Base-by-base conservation (phyloP, 2,113 vertebrate species). In the Chloropsis hardwickii region DNA sequence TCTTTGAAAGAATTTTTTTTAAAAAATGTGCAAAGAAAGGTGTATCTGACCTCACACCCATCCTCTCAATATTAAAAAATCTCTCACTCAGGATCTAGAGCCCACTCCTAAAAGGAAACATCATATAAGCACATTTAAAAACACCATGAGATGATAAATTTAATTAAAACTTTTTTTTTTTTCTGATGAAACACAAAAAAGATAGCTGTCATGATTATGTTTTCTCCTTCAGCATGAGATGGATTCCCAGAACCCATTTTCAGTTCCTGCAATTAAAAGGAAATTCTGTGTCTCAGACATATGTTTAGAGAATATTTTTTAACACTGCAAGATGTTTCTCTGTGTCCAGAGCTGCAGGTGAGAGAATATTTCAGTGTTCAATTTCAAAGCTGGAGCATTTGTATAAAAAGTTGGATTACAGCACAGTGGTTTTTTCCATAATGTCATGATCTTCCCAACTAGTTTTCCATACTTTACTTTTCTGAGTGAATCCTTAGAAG, bases 121-220 rank as follows among this genome's bases (percentile, higher is more conserved):
- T 20, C 16, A 31, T 24, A 62, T 2, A 54, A 4, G 1, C 2
- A 3, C 5, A 54, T 62, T 58, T 64, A 21, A 44, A 72, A 67
- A n/a, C 9, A 69, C 4, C 2, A 23, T 5, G 9, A 70, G 11
- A 73, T 17, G 0, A 80, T 37, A 60, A 62, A 72, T 29, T 44
- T 66, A 51, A 61, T 92, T 35, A 71, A 53, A 71, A 14, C 0
- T 14, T 28, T 14, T 47, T 27, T 45, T 51, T 25, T 11, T 10
- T 12, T n/a, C 14, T 22, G 4, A 79, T 58, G 6, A 37, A 80
- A 2, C 8, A 40, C 13, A 37, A 4, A 35, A 58, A 71, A 54
- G 5, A 8, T 17, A 25, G 5, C 2, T 25, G 2, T 2, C 7
- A 61, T 40, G 3, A 31, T 29, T 44, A 3, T 18, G 5, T 62